Percentiles rank a stretch among this genome's conserved stretches.
Conservation (phyloP, 1,140 invertebrate genomes). For the Tetragnatha versicolor region DNA sequence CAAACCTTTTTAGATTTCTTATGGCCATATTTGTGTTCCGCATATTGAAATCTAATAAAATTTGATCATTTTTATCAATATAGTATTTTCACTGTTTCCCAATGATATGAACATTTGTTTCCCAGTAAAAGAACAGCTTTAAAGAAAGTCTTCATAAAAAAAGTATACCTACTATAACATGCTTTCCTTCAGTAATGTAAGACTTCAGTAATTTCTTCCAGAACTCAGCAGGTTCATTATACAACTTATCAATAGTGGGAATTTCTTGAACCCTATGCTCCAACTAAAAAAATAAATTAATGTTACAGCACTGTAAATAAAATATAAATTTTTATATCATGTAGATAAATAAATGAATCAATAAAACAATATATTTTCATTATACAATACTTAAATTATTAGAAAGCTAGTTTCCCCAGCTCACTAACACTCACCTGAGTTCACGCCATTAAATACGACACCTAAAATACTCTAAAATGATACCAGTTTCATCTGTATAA, state of each 20-base stretch:
- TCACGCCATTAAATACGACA: too few relatives aligned
- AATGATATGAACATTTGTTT: background rate
- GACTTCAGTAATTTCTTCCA: slow-evolving; percentile 77
- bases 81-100: background rate
- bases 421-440: too few relatives aligned
- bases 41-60: background rate
- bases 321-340: background rate
- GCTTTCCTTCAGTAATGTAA: slow-evolving; percentile 72
- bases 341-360: background rate
- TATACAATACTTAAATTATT: too few relatives aligned
- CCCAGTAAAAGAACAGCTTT: background rate
- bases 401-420: too few relatives aligned
- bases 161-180: slow-evolving; percentile 60
- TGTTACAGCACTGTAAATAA: background rate
- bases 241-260: slow-evolving; percentile 70
- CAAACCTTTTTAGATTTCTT: too few relatives aligned
- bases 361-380: background rate
- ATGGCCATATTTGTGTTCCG: too few relatives aligned
- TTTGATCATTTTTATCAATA: background rate
- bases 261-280: slow-evolving; percentile 77
- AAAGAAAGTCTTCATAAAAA: background rate
- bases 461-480: too few relatives aligned
- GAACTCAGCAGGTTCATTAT: slow-evolving; percentile 71
- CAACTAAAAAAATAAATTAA: slow-evolving; percentile 69
- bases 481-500: too few relatives aligned